A percentile compares a stretch with the other conserved stretches of the same genome.
Conservation (phyloP, 2,797 vertebrate species). For the Pseudotriccus pelzelni region DNA sequence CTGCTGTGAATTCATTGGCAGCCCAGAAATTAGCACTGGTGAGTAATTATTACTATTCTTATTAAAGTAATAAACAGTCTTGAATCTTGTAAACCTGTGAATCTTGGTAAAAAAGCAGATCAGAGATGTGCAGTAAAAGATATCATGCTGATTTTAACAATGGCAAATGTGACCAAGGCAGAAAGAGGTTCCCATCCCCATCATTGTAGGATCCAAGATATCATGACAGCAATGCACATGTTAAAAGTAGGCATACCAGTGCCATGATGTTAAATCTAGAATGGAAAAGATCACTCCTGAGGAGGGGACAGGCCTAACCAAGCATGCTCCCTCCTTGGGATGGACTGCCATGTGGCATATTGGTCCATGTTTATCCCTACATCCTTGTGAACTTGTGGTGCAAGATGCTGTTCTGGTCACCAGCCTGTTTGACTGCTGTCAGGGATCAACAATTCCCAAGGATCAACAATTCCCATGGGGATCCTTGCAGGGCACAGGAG, state of each 20-base stretch:
- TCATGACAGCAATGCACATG: neutral
- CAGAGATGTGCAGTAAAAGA: neutral
- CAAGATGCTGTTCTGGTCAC: neutral
- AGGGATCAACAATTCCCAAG: neutral
- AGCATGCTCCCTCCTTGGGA: neutral
- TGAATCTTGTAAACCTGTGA: neutral
- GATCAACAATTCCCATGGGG: too few species aligned
- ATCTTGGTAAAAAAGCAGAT: neutral
- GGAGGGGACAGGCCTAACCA: accelerated
- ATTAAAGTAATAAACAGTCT: neutral
- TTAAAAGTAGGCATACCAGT: neutral
- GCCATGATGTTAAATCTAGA: neutral
- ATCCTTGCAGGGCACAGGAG: neutral
- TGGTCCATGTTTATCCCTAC: neutral
- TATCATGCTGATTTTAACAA: neutral
- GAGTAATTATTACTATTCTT: neutral
- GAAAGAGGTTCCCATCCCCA: neutral
- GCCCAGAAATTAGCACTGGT: neutral
- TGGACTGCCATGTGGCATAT: neutral
- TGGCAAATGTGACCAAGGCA: neutral
- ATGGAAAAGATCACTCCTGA: neutral
- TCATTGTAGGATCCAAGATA: neutral
- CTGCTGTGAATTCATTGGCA: neutral
- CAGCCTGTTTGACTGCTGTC: neutral
- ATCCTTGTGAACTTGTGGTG: neutral